These are phyloP conservation scores for Brachionus rotundiformis DNA, from an alignment of 1,140 invertebrate genomes.

Conservation along the genomic window DNA sequence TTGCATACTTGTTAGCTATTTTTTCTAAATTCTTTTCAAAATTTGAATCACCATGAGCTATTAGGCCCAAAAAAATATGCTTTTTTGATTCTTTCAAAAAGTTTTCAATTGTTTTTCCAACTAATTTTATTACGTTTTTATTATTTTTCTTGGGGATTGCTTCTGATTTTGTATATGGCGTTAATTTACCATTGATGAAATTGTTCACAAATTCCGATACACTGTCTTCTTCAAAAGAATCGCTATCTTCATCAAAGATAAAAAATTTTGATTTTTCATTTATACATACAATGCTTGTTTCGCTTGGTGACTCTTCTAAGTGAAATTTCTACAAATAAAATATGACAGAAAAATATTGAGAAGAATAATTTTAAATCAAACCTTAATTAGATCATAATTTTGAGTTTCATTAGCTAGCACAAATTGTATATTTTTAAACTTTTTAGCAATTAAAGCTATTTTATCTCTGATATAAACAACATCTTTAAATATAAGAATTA, in stretches of 20 bases:
- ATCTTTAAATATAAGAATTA: background rate
- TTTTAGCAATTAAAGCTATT: constrained; percentile 4
- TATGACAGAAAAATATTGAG: background rate
- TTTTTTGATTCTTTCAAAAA: background rate
- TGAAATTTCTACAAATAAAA: constrained; percentile 19
- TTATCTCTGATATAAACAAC: constrained; percentile 14
- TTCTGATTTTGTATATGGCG: background rate
- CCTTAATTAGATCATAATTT: constrained; percentile 27
- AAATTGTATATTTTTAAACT: background rate
- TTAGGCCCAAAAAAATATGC: background rate
- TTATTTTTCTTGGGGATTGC: background rate
- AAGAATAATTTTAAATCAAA: background rate
- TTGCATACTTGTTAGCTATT: constrained; percentile 8
- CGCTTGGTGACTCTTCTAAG: constrained; percentile 22
- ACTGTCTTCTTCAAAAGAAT: constrained; percentile 12
- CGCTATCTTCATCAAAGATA: constrained; percentile 5
- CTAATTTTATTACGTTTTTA: constrained; percentile 27
- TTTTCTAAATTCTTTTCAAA: background rate
- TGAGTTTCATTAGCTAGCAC: constrained; percentile 36
- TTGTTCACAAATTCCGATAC: background rate
- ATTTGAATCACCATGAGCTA: background rate
- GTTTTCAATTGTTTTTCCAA: constrained; percentile 10
- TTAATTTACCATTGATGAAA: background rate
- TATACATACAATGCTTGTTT: background rate
- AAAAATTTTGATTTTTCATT: constrained; percentile 49